Percentiles rank a stretch among this genome's conserved stretches.
These are phyloP conservation scores for Megaceryle maxima DNA, from an alignment of 2,113 vertebrate species.

Conservation along the genomic window DNA sequence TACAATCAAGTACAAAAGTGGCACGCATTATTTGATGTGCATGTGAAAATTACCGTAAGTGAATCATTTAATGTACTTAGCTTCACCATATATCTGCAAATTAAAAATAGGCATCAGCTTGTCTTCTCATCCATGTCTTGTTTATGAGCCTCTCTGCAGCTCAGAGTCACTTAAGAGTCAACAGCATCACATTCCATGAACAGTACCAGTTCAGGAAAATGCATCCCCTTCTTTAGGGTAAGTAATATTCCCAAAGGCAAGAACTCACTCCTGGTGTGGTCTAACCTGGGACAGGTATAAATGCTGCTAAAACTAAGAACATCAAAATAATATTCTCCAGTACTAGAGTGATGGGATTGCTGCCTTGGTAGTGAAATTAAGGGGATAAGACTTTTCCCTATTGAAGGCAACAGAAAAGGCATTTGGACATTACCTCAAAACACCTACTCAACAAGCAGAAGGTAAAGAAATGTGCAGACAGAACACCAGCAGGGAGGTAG, in stretches of 20 bases:
- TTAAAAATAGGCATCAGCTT: background rate
- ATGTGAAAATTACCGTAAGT: background rate
- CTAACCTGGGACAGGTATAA: background rate
- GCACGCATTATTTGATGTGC: background rate
- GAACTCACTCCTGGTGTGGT: background rate
- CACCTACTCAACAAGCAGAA: background rate
- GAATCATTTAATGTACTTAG: conserved; percentile 15
- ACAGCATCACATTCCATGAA: background rate
- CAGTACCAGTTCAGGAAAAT: background rate
- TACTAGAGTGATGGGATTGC: background rate
- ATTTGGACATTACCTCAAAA: background rate
- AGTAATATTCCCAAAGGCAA: background rate
- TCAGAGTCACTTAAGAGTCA: background rate
- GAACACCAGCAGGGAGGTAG: background rate
- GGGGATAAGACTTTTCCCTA: background rate
- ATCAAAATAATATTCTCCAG: background rate
- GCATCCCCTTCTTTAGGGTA: background rate
- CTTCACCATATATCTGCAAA: background rate
- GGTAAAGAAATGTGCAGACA: background rate
- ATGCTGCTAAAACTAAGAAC: background rate
- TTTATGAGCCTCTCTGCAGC: background rate
- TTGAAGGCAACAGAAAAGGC: background rate
- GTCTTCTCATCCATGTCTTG: conserved; percentile 2
- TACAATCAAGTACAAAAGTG: background rate
- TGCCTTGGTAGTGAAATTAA: background rate